These are phyloP conservation scores for Pachycephus smyrnensis DNA, from an alignment of 2,888 invertebrate species.

Conservation along the genomic window DNA sequence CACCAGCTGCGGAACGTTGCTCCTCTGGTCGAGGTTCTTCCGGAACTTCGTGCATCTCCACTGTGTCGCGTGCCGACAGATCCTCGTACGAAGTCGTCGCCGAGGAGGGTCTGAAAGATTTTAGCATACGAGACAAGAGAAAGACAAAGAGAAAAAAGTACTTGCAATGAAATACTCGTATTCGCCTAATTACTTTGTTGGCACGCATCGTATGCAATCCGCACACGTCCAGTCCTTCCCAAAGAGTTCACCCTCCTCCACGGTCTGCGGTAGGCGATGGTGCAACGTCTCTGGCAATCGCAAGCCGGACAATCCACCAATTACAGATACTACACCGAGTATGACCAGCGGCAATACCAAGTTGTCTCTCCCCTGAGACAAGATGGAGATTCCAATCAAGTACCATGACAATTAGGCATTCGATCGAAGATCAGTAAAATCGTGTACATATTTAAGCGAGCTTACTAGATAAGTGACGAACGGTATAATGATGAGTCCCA, in stretches of 20 bases:
- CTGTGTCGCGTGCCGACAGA: slow-evolving; percentile 71
- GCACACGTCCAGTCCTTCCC: slow-evolving; percentile 84
- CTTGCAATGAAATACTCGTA: too few relatives aligned
- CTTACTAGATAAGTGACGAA: slow-evolving; percentile 91
- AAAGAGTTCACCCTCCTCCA: slow-evolving; percentile 89
- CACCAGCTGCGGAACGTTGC: slow-evolving; percentile 46
- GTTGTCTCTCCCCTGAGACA: slow-evolving; percentile 82
- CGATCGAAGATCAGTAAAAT: background rate
- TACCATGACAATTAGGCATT: too few relatives aligned
- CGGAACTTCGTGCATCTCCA: slow-evolving; percentile 61
- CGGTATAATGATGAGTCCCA: slow-evolving; percentile 90
- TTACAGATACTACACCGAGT: slow-evolving; percentile 84
- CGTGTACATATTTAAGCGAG: background rate
- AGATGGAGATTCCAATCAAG: slow-evolving; percentile 21
- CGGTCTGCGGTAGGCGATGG: slow-evolving; percentile 84
- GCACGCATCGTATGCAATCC: slow-evolving; percentile 81
- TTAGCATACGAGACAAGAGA: background rate
- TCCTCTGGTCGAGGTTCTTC: slow-evolving; percentile 42
- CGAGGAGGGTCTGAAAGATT: slow-evolving; percentile 69
- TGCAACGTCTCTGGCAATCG: slow-evolving; percentile 89
- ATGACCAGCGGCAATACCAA: slow-evolving; percentile 85
- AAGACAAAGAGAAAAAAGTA: too few relatives aligned
- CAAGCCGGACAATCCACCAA: slow-evolving; percentile 84
- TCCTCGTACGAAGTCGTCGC: slow-evolving; percentile 79
- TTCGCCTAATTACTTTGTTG: slow-evolving; percentile 71